Evolutionary conservation across 2,113 vertebrate genomes (phyloP).

Genomic region (Lucifuga dentata): DNA sequence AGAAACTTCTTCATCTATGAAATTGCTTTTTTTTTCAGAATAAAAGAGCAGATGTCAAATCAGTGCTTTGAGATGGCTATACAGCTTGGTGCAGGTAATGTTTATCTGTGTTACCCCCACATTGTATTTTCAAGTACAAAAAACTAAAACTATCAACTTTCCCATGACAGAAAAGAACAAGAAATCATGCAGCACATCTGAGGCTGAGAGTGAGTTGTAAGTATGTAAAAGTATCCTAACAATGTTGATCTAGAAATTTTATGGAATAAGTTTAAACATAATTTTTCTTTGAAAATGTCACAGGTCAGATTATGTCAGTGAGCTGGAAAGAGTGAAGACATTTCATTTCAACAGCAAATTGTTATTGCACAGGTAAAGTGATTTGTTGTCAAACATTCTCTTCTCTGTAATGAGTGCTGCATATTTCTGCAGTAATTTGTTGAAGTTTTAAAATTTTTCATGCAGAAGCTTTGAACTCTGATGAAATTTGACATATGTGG

Average conservation of each 20-base stretch:
- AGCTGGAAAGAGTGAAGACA: constrained; percentile 75
- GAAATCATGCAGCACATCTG: constrained; percentile 60
- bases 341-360: constrained; percentile 78
- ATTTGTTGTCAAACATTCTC: background rate
- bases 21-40: constrained; percentile 64
- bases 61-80: constrained; percentile 84
- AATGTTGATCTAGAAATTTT: background rate
- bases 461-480: background rate
- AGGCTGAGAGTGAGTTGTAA: constrained; percentile 77
- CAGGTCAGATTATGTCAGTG: constrained; percentile 75
- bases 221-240: constrained; percentile 35
- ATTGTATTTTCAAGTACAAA: background rate
- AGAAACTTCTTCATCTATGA: background rate
- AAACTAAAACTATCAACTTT: background rate
- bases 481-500: background rate
- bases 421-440: background rate
- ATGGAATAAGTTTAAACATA: background rate
- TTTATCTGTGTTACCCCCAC: background rate
- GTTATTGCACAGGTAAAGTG: constrained; percentile 78
- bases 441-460: no score
- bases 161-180: constrained; percentile 64
- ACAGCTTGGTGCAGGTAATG: constrained; percentile 75
- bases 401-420: no score
- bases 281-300: constrained; percentile 12
- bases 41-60: constrained; percentile 82